Evolutionary conservation across 2,888 invertebrate species (phyloP).

Genomic region (Terebella lapidaria): DNA sequence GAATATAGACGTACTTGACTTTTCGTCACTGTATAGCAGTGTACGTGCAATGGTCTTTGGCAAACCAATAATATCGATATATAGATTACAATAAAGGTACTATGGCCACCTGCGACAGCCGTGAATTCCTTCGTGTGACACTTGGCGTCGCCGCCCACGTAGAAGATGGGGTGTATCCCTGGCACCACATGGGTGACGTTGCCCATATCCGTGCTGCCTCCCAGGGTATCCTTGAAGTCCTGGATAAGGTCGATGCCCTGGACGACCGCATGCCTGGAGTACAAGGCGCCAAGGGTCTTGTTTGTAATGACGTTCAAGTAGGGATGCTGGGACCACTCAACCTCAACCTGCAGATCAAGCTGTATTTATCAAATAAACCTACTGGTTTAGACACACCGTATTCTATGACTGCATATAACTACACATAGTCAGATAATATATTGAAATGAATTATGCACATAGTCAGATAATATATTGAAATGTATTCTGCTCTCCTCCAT

Average conservation of each 20-base stretch:
- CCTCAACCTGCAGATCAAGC: not conserved
- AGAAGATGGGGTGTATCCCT: conserved; percentile 30
- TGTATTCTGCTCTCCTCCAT: no score
- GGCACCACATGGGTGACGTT: conserved; percentile 34
- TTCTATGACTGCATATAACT: no score
- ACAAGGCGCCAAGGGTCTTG: not conserved
- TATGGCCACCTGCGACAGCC: not conserved
- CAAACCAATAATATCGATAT: no score
- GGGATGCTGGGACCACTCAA: not conserved
- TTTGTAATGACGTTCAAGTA: not conserved
- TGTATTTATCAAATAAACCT: not conserved
- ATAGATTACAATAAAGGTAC: no score
- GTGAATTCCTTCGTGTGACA: not conserved
- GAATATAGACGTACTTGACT: no score
- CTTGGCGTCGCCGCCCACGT: conserved; percentile 21
- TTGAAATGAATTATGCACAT: not conserved
- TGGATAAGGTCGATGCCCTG: not conserved
- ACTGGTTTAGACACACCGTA: no score
- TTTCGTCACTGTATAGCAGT: no score
- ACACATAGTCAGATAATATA: not conserved
- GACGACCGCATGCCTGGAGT: not conserved
- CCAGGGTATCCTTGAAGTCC: not conserved
- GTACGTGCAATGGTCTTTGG: no score
- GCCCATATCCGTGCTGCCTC: conserved; percentile 8
- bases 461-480: not conserved